Conservation (phyloP, 2,797 vertebrate species). For the Adelosebastes latens region DNA sequence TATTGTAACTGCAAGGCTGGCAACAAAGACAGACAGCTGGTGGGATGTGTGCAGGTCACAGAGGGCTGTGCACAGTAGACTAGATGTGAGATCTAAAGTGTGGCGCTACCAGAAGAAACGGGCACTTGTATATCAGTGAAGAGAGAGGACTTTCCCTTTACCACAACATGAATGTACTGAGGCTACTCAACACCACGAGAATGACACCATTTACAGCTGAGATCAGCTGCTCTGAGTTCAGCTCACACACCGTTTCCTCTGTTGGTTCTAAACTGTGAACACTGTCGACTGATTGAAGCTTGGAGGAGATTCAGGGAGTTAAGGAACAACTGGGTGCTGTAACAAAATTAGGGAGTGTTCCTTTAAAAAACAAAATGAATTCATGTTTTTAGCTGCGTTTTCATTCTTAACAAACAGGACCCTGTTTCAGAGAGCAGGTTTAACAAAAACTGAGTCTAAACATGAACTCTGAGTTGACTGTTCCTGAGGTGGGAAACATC, state of each 20-base stretch:
- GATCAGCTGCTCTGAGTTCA: neutral
- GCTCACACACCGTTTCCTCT: neutral
- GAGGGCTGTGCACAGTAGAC: conserved; percentile 1
- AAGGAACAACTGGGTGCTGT: neutral
- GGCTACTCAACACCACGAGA: neutral
- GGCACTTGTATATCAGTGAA: conserved; percentile 50
- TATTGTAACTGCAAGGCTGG: conserved; percentile 58
- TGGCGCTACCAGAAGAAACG: neutral
- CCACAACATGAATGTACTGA: neutral
- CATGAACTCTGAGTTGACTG: no score
- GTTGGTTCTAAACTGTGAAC: no score
- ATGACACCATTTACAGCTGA: neutral
- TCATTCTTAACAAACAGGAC: neutral
- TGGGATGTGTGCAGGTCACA: neutral
- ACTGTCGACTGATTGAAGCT: neutral
- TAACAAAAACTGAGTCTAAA: neutral
- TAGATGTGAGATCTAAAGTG: conserved; percentile 2
- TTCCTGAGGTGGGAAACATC: no score
- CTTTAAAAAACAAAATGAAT: neutral
- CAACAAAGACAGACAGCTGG: conserved; percentile 37
- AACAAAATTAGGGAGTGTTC: neutral
- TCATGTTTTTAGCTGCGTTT: neutral
- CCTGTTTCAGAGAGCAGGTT: no score
- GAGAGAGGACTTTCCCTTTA: neutral
- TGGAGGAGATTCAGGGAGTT: neutral